Conservation (phyloP, 2,888 invertebrate genomes). For the Oscheius myriophilus region DNA sequence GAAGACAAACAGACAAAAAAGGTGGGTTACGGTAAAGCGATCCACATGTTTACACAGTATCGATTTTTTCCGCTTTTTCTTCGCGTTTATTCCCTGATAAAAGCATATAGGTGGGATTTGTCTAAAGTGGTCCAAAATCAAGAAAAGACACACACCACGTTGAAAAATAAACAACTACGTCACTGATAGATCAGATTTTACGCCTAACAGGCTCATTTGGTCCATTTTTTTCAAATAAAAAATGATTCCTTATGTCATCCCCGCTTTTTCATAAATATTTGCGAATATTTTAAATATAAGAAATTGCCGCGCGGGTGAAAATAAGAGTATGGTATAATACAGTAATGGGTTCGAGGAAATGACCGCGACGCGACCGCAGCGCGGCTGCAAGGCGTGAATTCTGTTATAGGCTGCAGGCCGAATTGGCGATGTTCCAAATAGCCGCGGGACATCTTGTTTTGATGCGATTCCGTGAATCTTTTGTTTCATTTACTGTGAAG, state of each 20-base stretch:
- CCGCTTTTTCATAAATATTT: neutral
- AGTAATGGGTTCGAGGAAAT: conserved; percentile 26
- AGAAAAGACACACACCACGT: too few relatives aligned
- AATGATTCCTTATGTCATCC: too few relatives aligned
- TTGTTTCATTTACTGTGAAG: too few relatives aligned
- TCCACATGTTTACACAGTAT: neutral
- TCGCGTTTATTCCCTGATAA: neutral
- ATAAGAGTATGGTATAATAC: conserved; percentile 31
- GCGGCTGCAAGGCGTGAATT: conserved; percentile 14
- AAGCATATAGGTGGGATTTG: too few relatives aligned
- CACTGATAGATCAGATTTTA: neutral
- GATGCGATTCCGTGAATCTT: neutral
- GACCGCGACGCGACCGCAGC: conserved; percentile 16
- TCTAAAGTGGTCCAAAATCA: too few relatives aligned
- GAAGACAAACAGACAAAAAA: neutral
- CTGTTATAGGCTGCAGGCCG: neutral
- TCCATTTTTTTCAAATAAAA: conserved; percentile 3
- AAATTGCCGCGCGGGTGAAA: conserved; percentile 34
- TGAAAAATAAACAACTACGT: too few relatives aligned
- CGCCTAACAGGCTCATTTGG: neutral
- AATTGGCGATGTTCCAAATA: conserved; percentile 11
- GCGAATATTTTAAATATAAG: conserved; percentile 7
- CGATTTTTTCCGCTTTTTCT: neutral
- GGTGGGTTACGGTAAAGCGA: neutral
- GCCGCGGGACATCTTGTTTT: neutral